phyloP scores from a whole-genome alignment of 2,888 invertebrate genomes.

The Euplexia lucipara region DNA sequence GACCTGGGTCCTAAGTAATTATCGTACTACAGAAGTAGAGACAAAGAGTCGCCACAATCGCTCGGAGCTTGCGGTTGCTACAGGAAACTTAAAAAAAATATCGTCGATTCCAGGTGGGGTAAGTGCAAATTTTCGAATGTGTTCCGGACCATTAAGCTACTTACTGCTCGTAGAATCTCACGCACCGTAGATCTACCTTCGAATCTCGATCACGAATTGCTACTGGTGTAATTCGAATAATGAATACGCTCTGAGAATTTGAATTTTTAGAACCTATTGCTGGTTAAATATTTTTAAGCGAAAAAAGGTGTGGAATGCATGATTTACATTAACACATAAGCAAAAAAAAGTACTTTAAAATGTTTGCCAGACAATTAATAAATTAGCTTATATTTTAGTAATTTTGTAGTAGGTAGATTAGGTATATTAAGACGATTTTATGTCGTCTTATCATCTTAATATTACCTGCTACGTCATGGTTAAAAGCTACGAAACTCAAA shows the following conservation, averaged over 20 bases:
- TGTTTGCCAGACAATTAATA: too few relatives aligned
- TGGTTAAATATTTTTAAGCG: not conserved
- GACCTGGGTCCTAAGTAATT: constrained; percentile 38
- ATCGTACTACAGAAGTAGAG: constrained; percentile 4
- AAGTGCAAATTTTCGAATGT: constrained; percentile 81
- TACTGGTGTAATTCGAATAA: constrained; percentile 34
- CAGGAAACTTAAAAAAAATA: constrained; percentile 57
- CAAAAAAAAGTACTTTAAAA: too few relatives aligned
- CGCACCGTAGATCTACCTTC: constrained; percentile 69
- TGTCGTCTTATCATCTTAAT: too few relatives aligned
- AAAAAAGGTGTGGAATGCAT: not conserved
- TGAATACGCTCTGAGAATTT: constrained; percentile 11
- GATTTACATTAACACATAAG: too few relatives aligned
- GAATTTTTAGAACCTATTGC: not conserved
- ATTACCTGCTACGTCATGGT: too few relatives aligned
- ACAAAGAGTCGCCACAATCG: constrained; percentile 47
- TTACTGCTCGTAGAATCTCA: constrained; percentile 75
- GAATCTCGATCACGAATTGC: constrained; percentile 68
- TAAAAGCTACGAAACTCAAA: not conserved
- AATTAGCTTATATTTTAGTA: too few relatives aligned
- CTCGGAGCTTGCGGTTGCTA: constrained; percentile 45
- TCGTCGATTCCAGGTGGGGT: constrained; percentile 61
- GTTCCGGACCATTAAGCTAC: constrained; percentile 81
- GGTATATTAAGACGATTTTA: too few relatives aligned
- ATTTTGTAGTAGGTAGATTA: too few relatives aligned